A percentile compares a stretch with the other conserved stretches of the same genome.
Evolutionary conservation across 2,888 invertebrate genomes (phyloP).

Genomic region (Euphydryas editha): DNA sequence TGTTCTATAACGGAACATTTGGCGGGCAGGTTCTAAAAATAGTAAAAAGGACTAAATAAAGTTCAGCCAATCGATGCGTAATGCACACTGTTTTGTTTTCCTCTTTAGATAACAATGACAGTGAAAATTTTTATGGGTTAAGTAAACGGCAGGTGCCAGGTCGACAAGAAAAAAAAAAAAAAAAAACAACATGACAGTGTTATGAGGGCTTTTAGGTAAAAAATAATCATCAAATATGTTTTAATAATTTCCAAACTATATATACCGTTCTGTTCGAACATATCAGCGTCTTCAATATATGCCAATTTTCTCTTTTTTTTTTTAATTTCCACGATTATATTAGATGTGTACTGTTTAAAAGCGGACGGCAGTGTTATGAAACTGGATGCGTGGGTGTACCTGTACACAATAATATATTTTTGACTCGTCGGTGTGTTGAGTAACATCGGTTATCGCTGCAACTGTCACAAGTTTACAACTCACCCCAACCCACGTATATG

Average conservation of each 20-base stretch:
- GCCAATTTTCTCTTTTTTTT: neutral
- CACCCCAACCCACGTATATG: conserved; percentile 23
- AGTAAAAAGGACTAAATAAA: conserved; percentile 60
- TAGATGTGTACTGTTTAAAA: conserved; percentile 35
- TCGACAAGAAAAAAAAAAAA: neutral
- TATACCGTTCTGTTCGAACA: no score
- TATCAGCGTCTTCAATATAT: neutral
- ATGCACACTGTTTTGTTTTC: conserved; percentile 62
- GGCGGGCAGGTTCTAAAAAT: conserved; percentile 61
- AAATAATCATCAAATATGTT: neutral
- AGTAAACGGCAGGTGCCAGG: neutral
- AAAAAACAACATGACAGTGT: neutral
- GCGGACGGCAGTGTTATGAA: conserved; percentile 46
- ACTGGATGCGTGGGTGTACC: conserved; percentile 56
- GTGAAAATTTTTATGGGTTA: conserved; percentile 24
- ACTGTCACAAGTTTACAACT: conserved; percentile 23
- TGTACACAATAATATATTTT: conserved; percentile 47
- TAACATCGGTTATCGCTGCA: conserved; percentile 21
- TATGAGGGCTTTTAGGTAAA: neutral
- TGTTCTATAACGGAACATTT: conserved; percentile 57
- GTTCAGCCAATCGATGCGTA: conserved; percentile 63
- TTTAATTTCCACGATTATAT: conserved; percentile 21
- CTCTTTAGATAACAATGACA: conserved; percentile 46
- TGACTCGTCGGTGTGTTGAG: conserved; percentile 21
- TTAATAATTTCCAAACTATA: no score